These are phyloP conservation scores for Lophura nycthemera DNA, from an alignment of 2,113 vertebrate species.

Conservation along the genomic window DNA sequence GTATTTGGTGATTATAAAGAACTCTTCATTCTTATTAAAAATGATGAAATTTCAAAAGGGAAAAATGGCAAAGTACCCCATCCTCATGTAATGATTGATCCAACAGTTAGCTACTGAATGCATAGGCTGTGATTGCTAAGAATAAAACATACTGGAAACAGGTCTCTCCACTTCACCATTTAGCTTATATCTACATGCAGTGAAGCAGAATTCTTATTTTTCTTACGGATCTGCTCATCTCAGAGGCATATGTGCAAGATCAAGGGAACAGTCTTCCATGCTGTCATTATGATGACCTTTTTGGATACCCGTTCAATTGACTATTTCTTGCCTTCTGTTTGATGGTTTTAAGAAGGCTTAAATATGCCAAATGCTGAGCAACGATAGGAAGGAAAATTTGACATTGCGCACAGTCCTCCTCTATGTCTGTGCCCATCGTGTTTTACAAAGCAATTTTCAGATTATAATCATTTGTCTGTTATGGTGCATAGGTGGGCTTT, in stretches of 20 bases:
- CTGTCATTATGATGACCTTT: conserved; percentile 48
- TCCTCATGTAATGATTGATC: not conserved
- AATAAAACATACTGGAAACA: not conserved
- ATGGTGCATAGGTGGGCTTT: not conserved
- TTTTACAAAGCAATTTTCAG: not conserved
- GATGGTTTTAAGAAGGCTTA: not conserved
- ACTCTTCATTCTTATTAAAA: conserved; percentile 20
- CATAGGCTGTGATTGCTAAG: not conserved
- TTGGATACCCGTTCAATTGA: not conserved
- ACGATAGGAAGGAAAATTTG: not conserved
- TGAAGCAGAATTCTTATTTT: not conserved
- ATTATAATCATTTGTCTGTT: not conserved
- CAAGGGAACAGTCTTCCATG: not conserved
- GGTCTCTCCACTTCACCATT: not conserved
- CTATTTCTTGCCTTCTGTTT: conserved; percentile 12
- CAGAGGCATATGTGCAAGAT: conserved; percentile 24
- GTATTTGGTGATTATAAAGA: conserved; percentile 17
- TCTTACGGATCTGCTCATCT: not conserved
- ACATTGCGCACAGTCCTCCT: not conserved
- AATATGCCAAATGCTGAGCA: not conserved
- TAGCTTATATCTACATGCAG: not conserved
- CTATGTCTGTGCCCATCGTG: not conserved
- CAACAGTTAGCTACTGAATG: conserved; percentile 9
- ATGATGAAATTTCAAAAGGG: conserved; percentile 5
- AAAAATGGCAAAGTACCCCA: not conserved